Evolutionary conservation across 2,113 vertebrate genomes (phyloP).

Genomic region (Lipophrys pholis): DNA sequence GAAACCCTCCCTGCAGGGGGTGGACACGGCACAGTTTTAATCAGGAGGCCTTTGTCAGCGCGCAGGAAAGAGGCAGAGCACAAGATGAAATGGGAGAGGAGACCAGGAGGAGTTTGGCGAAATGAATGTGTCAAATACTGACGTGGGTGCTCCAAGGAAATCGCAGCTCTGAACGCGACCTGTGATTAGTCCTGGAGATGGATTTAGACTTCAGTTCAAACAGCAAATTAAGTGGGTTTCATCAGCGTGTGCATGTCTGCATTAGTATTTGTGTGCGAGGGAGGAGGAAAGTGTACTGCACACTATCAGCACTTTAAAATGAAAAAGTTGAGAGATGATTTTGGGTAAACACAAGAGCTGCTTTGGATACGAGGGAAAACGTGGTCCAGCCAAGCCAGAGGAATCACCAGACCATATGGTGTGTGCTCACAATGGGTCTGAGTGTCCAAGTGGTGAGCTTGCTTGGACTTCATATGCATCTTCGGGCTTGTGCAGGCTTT

Average conservation of each 20-base stretch:
- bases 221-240: constrained; percentile 36
- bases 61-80: constrained; percentile 37
- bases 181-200: constrained; percentile 58
- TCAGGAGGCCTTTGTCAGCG: constrained; percentile 60
- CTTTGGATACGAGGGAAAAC: constrained; percentile 13
- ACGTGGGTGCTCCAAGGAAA: constrained; percentile 32
- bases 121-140: constrained; percentile 65
- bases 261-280: background rate
- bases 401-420: constrained; percentile 26
- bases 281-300: background rate
- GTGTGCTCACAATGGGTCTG: constrained; percentile 2
- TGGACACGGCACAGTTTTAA: constrained; percentile 60
- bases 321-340: background rate
- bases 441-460: background rate
- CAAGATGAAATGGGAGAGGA: constrained; percentile 38
- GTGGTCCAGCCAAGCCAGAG: constrained; percentile 1
- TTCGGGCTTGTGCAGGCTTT: constrained; percentile 2
- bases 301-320: constrained; percentile 1
- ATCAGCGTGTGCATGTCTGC: constrained; percentile 1
- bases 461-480: constrained; percentile 22
- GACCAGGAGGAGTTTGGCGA: constrained; percentile 35
- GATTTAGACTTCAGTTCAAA: constrained; percentile 44
- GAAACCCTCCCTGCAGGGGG: constrained; percentile 52
- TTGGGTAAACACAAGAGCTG: background rate
- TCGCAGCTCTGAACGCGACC: constrained; percentile 44